Percentiles rank a stretch among this genome's conserved stretches.
Conservation (phyloP, 2,888 invertebrate species). For the Tortrix viridana region DNA sequence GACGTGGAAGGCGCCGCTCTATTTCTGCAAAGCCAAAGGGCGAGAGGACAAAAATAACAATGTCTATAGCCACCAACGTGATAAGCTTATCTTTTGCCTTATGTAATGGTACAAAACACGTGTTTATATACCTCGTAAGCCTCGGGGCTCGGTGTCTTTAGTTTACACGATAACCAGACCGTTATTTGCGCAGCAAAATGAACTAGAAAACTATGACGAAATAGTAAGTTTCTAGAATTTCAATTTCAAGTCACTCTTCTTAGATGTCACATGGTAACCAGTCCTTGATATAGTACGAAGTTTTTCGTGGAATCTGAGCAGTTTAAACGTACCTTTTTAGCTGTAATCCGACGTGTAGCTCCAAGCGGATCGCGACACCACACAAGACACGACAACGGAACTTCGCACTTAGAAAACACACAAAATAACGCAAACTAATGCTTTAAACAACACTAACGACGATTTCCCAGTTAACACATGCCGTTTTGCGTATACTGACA, state of each 20-base stretch:
- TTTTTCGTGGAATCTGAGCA: constrained; percentile 8
- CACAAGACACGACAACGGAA: constrained; percentile 77
- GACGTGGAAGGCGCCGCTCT: constrained; percentile 24
- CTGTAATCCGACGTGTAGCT: constrained; percentile 66
- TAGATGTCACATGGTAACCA: constrained; percentile 39
- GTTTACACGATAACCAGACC: constrained; percentile 17
- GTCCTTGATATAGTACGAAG: constrained; percentile 15
- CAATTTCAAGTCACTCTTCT: constrained; percentile 45
- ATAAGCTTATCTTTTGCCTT: constrained; percentile 63
- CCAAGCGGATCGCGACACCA: constrained; percentile 74
- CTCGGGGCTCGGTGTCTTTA: constrained; percentile 59
- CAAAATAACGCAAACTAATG: constrained; percentile 64
- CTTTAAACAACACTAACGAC: constrained; percentile 72
- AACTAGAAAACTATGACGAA: constrained; percentile 48
- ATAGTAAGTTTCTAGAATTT: constrained; percentile 49
- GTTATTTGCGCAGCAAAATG: constrained; percentile 34
- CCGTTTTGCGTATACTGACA: constrained; percentile 71
- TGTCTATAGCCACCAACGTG: constrained; percentile 50
- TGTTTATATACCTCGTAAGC: constrained; percentile 37
- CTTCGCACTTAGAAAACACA: constrained; percentile 75
- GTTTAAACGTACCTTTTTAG: constrained; percentile 67
- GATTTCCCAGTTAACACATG: constrained; percentile 67
- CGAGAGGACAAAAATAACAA: constrained; percentile 57
- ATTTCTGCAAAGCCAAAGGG: constrained; percentile 42
- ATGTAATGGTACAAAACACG: constrained; percentile 34